Evolutionary conservation across 1,140 invertebrate species (phyloP), one percentile per base, ranked within the genome.

Genomic region (Archivesica marissinica): DNA sequence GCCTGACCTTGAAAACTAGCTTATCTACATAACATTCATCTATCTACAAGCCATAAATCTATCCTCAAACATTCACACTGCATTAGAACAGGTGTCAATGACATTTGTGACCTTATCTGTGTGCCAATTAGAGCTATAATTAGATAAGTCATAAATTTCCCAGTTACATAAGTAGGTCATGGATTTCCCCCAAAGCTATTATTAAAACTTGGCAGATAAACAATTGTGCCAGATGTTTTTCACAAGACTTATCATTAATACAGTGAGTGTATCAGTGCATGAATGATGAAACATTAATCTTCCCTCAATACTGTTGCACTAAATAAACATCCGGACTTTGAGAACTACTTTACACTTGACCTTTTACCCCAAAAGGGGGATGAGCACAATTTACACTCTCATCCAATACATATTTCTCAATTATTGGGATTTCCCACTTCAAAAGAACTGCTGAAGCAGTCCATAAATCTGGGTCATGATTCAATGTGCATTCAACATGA

Each of bases 321-420:
- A 81, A 68, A 81, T 33, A 84, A 84, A 84, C 56, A 84, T 35
- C 72, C 44, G 11, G 20, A 23, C 23, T 25, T 17, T 50, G 72
- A n/a, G 81, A 61, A 84, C 81, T 84, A 84, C n/a, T 76, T 75
- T 75, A 54, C 30, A 61, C 15, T 75, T 84, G 72, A 84, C 81
- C 56, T 76, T 84, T 84, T 39, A 76, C 81, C 81, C 56, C 30
- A 66, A 13, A 52, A 54, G 64, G 64, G 35, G 50, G 54, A 81
- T 81, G 68, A 72, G 68, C 44, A 72, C 68, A 72, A 72, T 50
- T 1, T 47, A 50, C 28, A 72, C 11, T 47, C 68, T 76, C 74
- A 76, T 56, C 74, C 74, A 76, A 76, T 76, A 76, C 50, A 76
- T n/a, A 33, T 15, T n/a, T 30, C 52, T 76, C 9, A 50, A 15